Evolutionary conservation across 2,797 vertebrate species (phyloP).

Genomic region (Phoebastria nigripes): DNA sequence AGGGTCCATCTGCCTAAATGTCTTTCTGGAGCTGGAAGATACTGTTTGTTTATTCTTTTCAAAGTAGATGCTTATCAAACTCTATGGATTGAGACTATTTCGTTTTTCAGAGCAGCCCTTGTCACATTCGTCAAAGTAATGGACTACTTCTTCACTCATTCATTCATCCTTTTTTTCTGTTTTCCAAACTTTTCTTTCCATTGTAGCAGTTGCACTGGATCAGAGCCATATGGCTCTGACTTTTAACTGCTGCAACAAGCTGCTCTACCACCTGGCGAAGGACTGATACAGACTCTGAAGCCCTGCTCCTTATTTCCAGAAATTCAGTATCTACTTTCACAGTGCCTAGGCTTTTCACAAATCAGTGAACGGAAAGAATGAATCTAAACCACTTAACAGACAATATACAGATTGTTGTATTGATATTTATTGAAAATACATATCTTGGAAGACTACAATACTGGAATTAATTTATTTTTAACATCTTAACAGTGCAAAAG

Average conservation of each 20-base stretch:
- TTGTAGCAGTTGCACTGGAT: constrained; percentile 66
- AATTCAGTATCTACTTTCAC: constrained; percentile 23
- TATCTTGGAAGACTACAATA: neutral
- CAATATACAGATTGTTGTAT: neutral
- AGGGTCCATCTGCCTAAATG: neutral
- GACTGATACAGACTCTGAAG: constrained; percentile 27
- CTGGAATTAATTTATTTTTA: neutral
- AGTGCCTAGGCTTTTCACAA: constrained; percentile 30
- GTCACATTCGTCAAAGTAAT: constrained; percentile 29
- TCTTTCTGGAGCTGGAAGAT: neutral
- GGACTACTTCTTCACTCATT: constrained; percentile 21
- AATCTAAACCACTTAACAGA: neutral
- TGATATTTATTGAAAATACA: neutral
- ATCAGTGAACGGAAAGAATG: neutral
- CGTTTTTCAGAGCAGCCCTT: constrained; percentile 18
- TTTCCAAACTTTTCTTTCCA: constrained; percentile 58
- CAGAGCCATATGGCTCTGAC: constrained; percentile 66
- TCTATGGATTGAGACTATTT: constrained; percentile 22
- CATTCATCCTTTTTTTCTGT: constrained; percentile 51
- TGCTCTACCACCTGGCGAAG: constrained; percentile 68
- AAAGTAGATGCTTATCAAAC: constrained; percentile 11
- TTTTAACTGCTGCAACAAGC: constrained; percentile 71
- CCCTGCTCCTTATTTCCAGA: constrained; percentile 46
- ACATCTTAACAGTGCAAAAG: neutral
- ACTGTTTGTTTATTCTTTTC: constrained; percentile 3